Conservation (phyloP, 2,888 invertebrate genomes). For the Cryptocephalus primarius region DNA sequence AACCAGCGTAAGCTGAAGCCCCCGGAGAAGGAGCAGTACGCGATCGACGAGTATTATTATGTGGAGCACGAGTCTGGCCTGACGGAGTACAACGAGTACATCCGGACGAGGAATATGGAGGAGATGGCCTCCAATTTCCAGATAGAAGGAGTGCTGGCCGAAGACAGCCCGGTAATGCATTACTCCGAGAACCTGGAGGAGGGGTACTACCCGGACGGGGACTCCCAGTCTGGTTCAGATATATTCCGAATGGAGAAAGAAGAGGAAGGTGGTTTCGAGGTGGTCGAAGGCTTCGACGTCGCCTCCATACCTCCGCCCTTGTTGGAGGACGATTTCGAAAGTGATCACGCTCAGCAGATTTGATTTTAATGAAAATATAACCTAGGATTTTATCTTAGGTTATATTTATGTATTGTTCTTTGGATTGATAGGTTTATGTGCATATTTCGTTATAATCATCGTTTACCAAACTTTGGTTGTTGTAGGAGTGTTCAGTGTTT, state of each 20-base stretch:
- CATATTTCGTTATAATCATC: constrained; percentile 11
- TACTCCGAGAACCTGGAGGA: constrained; percentile 38
- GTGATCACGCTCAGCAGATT: constrained; percentile 34
- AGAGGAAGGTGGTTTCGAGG: constrained; percentile 48
- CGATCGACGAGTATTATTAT: constrained; percentile 33
- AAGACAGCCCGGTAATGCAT: constrained; percentile 20
- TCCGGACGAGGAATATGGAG: constrained; percentile 29
- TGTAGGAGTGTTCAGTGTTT: constrained; percentile 17
- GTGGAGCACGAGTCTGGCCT: constrained; percentile 27
- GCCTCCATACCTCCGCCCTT: constrained; percentile 68
- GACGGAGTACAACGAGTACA: constrained; percentile 31
- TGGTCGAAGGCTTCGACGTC: constrained; percentile 66
- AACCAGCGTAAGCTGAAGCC: constrained; percentile 40
- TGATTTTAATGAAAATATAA: constrained; percentile 32
- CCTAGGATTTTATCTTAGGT: constrained; percentile 16
- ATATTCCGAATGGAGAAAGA: constrained; percentile 37
- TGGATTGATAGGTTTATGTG: constrained; percentile 13
- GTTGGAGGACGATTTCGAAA: constrained; percentile 63
- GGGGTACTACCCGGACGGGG: constrained; percentile 54
- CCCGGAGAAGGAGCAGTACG: constrained; percentile 39
- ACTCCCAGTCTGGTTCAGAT: constrained; percentile 42
- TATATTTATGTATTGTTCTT: constrained; percentile 17
- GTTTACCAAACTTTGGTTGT: constrained; percentile 18
- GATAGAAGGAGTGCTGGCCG: constrained; percentile 24
- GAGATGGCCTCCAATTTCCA: constrained; percentile 31